phyloP scores from a whole-genome alignment of 2,888 invertebrate genomes.

The Nasonia oneida region DNA sequence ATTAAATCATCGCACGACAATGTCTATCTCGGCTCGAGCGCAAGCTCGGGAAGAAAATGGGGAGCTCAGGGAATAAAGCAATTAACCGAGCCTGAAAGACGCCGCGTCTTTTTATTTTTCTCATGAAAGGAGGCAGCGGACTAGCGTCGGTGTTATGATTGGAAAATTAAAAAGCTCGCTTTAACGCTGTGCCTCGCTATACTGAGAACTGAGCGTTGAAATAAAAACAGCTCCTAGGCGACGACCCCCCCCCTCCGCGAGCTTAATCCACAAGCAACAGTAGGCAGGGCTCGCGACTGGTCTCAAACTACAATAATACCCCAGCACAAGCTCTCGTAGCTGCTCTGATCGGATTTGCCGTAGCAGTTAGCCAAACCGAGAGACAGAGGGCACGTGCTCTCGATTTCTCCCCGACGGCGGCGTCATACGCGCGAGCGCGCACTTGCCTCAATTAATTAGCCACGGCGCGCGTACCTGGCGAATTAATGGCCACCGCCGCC shows the following conservation, averaged over 20 bases:
- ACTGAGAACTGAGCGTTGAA: not conserved
- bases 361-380: not conserved
- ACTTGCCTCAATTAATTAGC: conserved; percentile 54
- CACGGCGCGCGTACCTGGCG: conserved; percentile 28
- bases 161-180: conserved; percentile 10
- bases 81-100: not conserved
- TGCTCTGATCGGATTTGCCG: conserved; percentile 39
- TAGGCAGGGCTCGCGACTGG: not conserved
- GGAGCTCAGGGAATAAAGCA: not conserved
- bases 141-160: not conserved
- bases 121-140: not conserved
- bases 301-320: conserved; percentile 8
- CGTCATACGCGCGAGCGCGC: not conserved
- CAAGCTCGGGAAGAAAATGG: not conserved
- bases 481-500: conserved; percentile 49
- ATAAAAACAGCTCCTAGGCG: not conserved
- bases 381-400: not conserved
- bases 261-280: not conserved
- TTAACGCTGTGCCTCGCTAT: not conserved
- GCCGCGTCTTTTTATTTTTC: not conserved
- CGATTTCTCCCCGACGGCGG: not conserved
- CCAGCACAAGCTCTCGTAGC: not conserved
- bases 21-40: not conserved
- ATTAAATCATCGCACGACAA: conserved; percentile 47
- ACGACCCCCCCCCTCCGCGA: not conserved